phyloP scores from a whole-genome alignment of 2,113 vertebrate species.

The Limnothrissa miodon region DNA sequence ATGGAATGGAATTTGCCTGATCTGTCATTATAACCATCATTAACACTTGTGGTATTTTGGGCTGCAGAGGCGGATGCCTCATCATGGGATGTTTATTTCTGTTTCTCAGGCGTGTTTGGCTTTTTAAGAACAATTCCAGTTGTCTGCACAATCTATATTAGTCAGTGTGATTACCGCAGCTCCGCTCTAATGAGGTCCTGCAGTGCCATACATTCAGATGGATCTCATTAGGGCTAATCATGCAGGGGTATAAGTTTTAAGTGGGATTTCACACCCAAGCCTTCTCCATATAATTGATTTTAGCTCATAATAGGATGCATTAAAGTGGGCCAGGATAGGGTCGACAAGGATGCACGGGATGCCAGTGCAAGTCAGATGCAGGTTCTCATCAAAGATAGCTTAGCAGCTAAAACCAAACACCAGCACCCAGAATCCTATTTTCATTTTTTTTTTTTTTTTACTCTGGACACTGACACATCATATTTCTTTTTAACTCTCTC shows the following conservation, averaged over 20 bases:
- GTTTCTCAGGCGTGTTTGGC: constrained; percentile 67
- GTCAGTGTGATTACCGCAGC: constrained; percentile 70
- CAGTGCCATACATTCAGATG: constrained; percentile 65
- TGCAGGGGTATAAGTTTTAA: constrained; percentile 67
- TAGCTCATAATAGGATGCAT: constrained; percentile 57
- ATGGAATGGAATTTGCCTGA: constrained; percentile 67
- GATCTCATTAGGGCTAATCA: constrained; percentile 72
- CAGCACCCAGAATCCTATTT: neutral
- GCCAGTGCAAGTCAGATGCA: constrained; percentile 31
- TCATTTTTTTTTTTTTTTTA: neutral
- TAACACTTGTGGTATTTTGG: constrained; percentile 73
- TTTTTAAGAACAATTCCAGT: constrained; percentile 67
- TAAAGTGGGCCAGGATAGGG: constrained; percentile 64
- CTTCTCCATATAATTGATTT: constrained; percentile 66
- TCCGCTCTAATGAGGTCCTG: constrained; percentile 69
- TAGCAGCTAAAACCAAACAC: constrained; percentile 55
- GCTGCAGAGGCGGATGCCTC: constrained; percentile 67
- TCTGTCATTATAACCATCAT: constrained; percentile 75
- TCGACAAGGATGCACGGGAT: constrained; percentile 54
- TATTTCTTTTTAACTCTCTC: neutral
- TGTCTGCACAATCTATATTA: constrained; percentile 68
- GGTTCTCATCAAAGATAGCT: constrained; percentile 19
- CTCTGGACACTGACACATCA: neutral
- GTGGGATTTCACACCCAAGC: constrained; percentile 61
- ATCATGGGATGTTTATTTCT: constrained; percentile 65